A percentile compares a stretch with the other conserved stretches of the same genome.
These are phyloP conservation scores for Ailurus styani DNA, from an alignment of 2,113 vertebrate species.

Conservation along the genomic window DNA sequence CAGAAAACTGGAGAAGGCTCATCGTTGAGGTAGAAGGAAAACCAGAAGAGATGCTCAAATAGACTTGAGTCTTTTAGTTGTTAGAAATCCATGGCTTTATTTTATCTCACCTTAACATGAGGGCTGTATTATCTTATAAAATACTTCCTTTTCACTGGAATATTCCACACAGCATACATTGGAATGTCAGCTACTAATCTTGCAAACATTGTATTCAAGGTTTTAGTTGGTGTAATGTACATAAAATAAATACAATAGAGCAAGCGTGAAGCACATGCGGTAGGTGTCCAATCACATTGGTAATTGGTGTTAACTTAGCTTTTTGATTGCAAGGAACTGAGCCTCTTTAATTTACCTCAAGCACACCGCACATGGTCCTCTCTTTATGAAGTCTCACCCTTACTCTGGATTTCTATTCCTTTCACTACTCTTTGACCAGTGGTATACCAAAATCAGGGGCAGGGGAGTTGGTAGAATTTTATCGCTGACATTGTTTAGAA, in stretches of 20 bases:
- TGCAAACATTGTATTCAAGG: neutral
- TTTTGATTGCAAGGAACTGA: neutral
- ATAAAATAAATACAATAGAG: neutral
- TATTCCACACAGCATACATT: neutral
- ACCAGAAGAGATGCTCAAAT: neutral
- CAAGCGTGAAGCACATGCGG: neutral
- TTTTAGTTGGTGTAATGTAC: neutral
- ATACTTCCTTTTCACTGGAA: neutral
- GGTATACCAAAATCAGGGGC: neutral
- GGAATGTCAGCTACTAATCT: neutral
- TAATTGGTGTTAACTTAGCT: neutral
- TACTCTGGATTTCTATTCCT: neutral
- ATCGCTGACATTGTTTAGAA: neutral
- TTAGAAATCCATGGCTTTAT: neutral
- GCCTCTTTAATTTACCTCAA: neutral
- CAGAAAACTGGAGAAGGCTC: neutral
- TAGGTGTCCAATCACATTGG: neutral
- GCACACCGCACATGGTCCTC: neutral
- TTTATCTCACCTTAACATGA: neutral
- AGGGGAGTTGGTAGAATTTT: neutral
- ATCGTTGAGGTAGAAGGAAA: neutral
- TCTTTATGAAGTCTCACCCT: neutral
- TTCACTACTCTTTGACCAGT: neutral
- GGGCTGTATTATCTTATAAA: neutral
- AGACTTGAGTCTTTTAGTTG: neutral